A percentile compares a stretch with the other conserved stretches of the same genome.
phyloP scores from a whole-genome alignment of 1,140 invertebrate genomes.

The Diprion similis region DNA sequence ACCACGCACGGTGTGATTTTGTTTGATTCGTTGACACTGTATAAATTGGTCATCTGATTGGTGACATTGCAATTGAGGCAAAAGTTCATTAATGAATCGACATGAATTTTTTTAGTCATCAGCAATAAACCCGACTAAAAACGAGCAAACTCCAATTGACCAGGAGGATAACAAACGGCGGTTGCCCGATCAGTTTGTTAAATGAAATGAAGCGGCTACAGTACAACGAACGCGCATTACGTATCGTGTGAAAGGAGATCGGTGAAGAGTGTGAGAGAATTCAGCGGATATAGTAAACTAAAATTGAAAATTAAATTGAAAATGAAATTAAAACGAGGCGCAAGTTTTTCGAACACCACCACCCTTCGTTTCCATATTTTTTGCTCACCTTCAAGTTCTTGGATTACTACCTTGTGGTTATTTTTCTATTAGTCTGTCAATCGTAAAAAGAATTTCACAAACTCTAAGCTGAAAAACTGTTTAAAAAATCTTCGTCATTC shows the following conservation, averaged over 20 bases:
- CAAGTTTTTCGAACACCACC: too few relatives aligned
- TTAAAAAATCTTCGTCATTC: too few relatives aligned
- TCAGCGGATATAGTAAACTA: constrained; percentile 39
- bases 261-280: constrained; percentile 23
- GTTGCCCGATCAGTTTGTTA: constrained; percentile 40
- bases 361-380: too few relatives aligned
- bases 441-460: too few relatives aligned
- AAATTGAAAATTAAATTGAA: constrained; percentile 50
- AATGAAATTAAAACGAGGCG: constrained; percentile 41
- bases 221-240: constrained; percentile 53
- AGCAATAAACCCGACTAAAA: constrained; percentile 52
- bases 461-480: too few relatives aligned
- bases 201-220: constrained; percentile 51
- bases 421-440: too few relatives aligned
- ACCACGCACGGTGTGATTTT: background rate
- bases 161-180: background rate
- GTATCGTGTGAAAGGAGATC: constrained; percentile 25
- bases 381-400: too few relatives aligned
- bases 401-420: too few relatives aligned
- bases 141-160: constrained; percentile 30
- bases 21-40: background rate
- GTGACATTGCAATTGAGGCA: background rate
- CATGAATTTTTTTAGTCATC: constrained; percentile 55
- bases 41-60: background rate
- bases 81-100: constrained; percentile 42